Evolutionary conservation across 2,888 invertebrate species (phyloP), one percentile per base, ranked within the genome.

Genomic region (Scaptodrosophila latifasciaeformis): DNA sequence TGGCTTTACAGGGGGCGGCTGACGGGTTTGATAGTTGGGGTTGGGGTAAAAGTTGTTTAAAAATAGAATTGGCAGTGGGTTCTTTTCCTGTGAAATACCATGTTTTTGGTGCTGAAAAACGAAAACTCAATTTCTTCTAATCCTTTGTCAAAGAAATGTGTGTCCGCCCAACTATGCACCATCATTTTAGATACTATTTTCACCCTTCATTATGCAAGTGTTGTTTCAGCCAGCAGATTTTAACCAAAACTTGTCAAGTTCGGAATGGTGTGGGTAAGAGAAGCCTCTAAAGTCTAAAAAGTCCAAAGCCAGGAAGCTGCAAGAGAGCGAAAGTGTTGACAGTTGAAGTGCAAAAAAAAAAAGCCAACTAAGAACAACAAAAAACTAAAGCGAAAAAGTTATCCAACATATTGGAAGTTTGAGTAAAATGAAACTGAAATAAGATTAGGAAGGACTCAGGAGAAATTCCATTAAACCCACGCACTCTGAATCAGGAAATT

Each of bases 71-170:
- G n/a, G n/a, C n/a, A n/a, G n/a, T n/a, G n/a, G n/a, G n/a, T n/a
- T n/a, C n/a, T n/a, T n/a, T n/a, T n/a, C 42, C 27, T 27, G 7
- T 9, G 30, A 2, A 12, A 9, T 3, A 12, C 2, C 31, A 31
- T 9, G 15, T 15, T 35, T 17, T 10, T 37, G 17, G 37, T 4
- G 3, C 5, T 17, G 15, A 17, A 45, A 18, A 18, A 31, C 31
- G 40, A 58, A 67, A 79, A 80, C 67, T 67, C 59, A 68, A 65
- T 77, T 77, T 65, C 60, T 65, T 62, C 50, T 66, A 74, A 72
- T 70, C 70, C 63, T 52, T n/a, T 52, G 51, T 18, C 52, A 47
- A 54, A 44, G 44, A 56, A 61, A 72, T 70, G 54, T 64, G 12
- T 24, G 7, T 24, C 24, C 12, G 15, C 35, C 45, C 24, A 24